A percentile compares a stretch with the other conserved stretches of the same genome.
phyloP scores from a whole-genome alignment of 2,888 invertebrate species.

The Callimorpha dominula region DNA sequence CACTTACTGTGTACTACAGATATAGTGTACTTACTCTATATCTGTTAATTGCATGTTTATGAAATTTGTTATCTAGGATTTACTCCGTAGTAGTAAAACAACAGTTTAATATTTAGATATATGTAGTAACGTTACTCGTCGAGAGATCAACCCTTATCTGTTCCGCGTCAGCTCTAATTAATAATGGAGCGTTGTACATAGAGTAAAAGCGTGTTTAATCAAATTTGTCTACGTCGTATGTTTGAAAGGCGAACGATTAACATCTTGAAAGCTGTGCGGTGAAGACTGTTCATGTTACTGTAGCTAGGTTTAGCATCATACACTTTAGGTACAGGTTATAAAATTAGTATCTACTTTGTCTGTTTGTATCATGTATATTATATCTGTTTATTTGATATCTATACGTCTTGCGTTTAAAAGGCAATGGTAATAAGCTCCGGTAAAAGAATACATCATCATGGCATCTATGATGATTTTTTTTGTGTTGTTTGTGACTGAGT shows the following conservation, averaged over 20 bases:
- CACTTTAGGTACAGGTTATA: neutral
- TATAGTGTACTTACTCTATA: no score
- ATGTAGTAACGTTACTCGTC: conserved; percentile 1
- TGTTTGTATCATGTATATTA: no score
- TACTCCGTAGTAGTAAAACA: neutral
- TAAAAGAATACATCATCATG: no score
- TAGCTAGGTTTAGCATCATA: neutral
- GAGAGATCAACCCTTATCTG: conserved; percentile 39
- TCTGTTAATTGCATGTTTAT: neutral
- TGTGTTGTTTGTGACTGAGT: no score
- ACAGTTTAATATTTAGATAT: neutral
- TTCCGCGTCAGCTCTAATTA: conserved; percentile 65
- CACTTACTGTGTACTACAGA: no score
- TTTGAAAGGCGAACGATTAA: conserved; percentile 78
- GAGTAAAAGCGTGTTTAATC: conserved; percentile 78
- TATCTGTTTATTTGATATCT: no score
- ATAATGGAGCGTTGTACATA: conserved; percentile 67
- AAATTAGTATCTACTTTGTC: no score
- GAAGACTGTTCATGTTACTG: conserved; percentile 13
- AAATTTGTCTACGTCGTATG: conserved; percentile 75
- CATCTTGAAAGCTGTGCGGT: conserved; percentile 70
- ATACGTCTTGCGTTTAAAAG: no score
- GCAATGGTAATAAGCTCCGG: no score
- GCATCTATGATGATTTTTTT: no score
- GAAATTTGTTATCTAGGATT: neutral